phyloP scores from a whole-genome alignment of 2,113 vertebrate species.

The Poeciliopsis turrubarensis region DNA sequence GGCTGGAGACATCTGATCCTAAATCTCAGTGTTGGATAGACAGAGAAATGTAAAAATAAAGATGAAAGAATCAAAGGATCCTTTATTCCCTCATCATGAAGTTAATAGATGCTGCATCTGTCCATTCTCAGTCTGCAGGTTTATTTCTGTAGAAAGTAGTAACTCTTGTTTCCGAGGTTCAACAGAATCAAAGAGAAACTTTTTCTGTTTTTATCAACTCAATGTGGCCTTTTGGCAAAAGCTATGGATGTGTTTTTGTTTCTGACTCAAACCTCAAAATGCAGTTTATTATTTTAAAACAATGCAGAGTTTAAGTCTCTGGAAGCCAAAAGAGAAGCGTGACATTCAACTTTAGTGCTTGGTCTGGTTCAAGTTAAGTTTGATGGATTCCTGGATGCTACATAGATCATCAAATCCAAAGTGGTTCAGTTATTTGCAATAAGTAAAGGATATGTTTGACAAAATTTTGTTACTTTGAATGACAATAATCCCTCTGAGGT shows the following conservation, averaged over 20 bases:
- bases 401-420: too few species aligned
- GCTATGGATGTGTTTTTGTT: neutral
- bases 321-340: neutral
- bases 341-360: neutral
- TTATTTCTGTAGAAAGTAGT: slow-evolving; percentile 28
- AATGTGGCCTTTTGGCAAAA: neutral
- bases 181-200: neutral
- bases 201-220: slow-evolving; percentile 36
- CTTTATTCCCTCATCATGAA: slow-evolving; percentile 22
- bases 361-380: neutral
- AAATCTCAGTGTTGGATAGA: slow-evolving; percentile 32
- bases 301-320: neutral
- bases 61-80: slow-evolving; percentile 22
- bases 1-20: slow-evolving; percentile 21
- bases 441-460: neutral
- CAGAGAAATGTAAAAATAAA: slow-evolving; percentile 14
- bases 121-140: slow-evolving; percentile 5
- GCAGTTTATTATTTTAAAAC: neutral
- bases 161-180: neutral
- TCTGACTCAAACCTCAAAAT: neutral
- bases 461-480: neutral
- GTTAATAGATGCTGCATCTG: slow-evolving; percentile 16
- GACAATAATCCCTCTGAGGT: neutral
- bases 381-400: neutral
- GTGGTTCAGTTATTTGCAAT: neutral